phyloP scores from a whole-genome alignment of 2,113 vertebrate species.

The Xiphorhynchus elegans region DNA sequence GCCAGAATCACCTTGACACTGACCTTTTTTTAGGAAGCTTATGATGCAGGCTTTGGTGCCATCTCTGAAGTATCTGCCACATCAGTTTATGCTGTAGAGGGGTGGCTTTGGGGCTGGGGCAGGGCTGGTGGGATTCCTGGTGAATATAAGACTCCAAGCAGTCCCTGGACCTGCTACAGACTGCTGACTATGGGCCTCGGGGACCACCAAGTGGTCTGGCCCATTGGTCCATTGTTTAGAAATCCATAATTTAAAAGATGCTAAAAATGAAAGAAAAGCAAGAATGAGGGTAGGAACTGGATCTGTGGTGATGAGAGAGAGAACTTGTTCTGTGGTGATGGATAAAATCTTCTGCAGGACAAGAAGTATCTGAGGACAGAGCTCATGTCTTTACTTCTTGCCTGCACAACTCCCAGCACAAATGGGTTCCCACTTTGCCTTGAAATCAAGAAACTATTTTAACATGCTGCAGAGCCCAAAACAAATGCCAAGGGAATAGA shows the following conservation, averaged over 20 bases:
- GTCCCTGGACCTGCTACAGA: not conserved
- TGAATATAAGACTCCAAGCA: not conserved
- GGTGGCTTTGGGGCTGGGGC: not conserved
- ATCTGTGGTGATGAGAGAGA: not conserved
- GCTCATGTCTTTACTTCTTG: not conserved
- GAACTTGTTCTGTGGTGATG: not conserved
- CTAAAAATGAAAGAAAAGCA: not conserved
- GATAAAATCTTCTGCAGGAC: constrained; percentile 20
- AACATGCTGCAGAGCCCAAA: not conserved
- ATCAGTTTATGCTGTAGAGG: not conserved
- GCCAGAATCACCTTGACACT: not conserved
- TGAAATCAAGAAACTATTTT: constrained; percentile 28
- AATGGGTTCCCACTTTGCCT: constrained; percentile 8
- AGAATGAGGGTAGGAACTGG: not conserved
- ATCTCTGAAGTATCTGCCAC: not conserved
- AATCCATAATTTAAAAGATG: not conserved
- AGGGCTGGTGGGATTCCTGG: not conserved
- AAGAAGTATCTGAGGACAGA: not conserved
- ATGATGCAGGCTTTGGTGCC: not conserved
- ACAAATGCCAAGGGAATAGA: constrained; percentile 12
- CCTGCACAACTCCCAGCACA: not conserved
- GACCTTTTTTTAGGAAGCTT: not conserved
- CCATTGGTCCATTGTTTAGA: not conserved
- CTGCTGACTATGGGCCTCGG: not conserved
- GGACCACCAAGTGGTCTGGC: not conserved